A percentile compares a stretch with the other conserved stretches of the same genome.
phyloP scores from a whole-genome alignment of 2,888 invertebrate species.

The Heliconius charithonia region DNA sequence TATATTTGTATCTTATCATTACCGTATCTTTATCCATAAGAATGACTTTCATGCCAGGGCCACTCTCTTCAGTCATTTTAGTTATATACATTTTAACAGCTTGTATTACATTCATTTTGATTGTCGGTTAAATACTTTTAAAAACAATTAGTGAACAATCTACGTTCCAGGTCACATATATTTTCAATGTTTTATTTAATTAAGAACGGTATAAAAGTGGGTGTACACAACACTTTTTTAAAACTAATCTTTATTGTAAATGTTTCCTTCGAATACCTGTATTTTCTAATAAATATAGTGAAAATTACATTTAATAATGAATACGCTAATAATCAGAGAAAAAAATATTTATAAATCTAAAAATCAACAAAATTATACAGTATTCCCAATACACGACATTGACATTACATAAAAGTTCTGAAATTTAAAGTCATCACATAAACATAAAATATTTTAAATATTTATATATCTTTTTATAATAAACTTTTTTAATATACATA shows the following conservation, averaged over 20 bases:
- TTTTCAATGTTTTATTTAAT: conserved; percentile 14
- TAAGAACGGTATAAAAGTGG: conserved; percentile 7
- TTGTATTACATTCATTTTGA: conserved; percentile 94
- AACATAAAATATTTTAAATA: too few species aligned
- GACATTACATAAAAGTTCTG: not conserved
- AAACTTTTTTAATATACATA: too few species aligned
- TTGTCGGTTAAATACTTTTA: not conserved
- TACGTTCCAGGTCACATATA: not conserved
- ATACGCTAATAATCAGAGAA: not conserved
- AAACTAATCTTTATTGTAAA: not conserved
- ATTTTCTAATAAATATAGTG: not conserved
- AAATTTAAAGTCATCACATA: not conserved
- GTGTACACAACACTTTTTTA: not conserved
- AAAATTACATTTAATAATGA: not conserved
- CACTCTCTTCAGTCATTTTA: conserved; percentile 98
- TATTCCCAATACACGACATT: not conserved
- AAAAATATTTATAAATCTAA: not conserved
- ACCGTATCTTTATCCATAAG: conserved; percentile 99
- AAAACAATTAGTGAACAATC: not conserved
- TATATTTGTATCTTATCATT: conserved; percentile 48
- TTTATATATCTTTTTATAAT: too few species aligned
- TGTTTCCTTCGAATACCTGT: not conserved
- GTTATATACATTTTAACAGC: conserved; percentile 97
- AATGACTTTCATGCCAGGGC: conserved; percentile 99
- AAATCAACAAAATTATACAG: not conserved